phyloP scores from a whole-genome alignment of 2,888 invertebrate genomes.

The Lepidochrysops patricia region DNA sequence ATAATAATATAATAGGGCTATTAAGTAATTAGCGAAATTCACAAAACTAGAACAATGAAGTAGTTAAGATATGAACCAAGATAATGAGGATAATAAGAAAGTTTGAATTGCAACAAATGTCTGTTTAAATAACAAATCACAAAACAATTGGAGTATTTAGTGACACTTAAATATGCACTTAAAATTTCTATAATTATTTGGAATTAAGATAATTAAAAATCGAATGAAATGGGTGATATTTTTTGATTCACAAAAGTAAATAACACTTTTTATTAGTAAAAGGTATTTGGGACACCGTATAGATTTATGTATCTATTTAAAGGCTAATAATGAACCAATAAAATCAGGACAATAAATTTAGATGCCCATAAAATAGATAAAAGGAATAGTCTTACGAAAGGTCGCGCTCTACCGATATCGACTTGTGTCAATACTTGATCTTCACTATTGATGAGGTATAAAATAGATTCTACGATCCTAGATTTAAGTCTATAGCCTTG shows the following conservation, averaged over 20 bases:
- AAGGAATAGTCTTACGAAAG: conserved; percentile 15
- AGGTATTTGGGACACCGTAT: background rate
- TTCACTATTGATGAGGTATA: background rate
- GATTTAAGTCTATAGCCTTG: background rate
- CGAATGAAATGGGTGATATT: too few relatives aligned
- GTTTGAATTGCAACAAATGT: too few relatives aligned
- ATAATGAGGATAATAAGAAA: background rate
- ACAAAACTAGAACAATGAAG: background rate
- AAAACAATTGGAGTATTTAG: too few relatives aligned
- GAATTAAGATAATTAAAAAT: background rate
- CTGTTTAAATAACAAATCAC: too few relatives aligned
- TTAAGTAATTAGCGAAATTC: background rate
- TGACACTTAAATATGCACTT: background rate
- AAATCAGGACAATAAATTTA: conserved; percentile 14
- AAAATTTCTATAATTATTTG: background rate
- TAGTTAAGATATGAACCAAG: background rate
- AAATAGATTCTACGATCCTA: background rate
- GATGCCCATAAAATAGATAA: conserved; percentile 17
- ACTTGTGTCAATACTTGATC: conserved; percentile 42
- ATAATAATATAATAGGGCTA: background rate
- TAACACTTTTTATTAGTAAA: background rate
- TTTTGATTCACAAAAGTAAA: background rate
- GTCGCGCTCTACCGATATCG: conserved; percentile 47
- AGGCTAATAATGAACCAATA: background rate
- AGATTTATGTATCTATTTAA: conserved; percentile 1